Conservation (phyloP, 2,113 vertebrate species). For the Oplegnathus fasciatus region DNA sequence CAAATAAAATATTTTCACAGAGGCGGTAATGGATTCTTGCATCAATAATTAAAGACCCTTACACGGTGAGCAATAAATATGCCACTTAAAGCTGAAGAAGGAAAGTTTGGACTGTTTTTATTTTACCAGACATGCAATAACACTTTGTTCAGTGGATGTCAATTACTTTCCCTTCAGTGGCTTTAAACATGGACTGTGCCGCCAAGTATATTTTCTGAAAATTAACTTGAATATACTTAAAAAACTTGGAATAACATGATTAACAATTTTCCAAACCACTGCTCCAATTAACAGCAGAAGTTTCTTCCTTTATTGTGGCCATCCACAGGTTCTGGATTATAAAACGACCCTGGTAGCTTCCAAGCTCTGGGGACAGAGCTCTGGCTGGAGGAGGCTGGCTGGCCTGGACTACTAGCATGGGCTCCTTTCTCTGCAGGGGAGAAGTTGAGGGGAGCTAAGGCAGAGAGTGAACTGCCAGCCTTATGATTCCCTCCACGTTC, state of each 20-base stretch:
- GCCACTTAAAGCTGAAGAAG: not conserved
- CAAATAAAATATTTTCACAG: not conserved
- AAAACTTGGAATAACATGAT: not conserved
- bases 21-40: not conserved
- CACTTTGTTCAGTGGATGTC: not conserved
- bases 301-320: not conserved
- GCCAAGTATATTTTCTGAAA: not conserved
- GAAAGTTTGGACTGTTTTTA: not conserved
- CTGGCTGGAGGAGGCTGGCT: slow-evolving; percentile 1
- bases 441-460: slow-evolving; percentile 5
- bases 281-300: slow-evolving; percentile 10
- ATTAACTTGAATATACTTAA: not conserved
- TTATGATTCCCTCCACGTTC: slow-evolving; percentile 77
- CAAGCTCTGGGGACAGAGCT: not conserved
- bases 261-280: not conserved
- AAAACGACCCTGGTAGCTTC: slow-evolving; percentile 13
- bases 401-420: slow-evolving; percentile 31
- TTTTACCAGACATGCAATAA: not conserved
- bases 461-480: slow-evolving; percentile 5
- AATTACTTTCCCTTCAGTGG: not conserved
- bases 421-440: slow-evolving; percentile 37
- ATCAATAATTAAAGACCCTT: not conserved
- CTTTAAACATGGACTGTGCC: not conserved
- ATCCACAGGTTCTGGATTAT: not conserved
- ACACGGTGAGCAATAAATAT: not conserved